Base-by-base conservation (phyloP, 2,888 invertebrate species). In the Kuschelorhynchus macadamiae region DNA sequence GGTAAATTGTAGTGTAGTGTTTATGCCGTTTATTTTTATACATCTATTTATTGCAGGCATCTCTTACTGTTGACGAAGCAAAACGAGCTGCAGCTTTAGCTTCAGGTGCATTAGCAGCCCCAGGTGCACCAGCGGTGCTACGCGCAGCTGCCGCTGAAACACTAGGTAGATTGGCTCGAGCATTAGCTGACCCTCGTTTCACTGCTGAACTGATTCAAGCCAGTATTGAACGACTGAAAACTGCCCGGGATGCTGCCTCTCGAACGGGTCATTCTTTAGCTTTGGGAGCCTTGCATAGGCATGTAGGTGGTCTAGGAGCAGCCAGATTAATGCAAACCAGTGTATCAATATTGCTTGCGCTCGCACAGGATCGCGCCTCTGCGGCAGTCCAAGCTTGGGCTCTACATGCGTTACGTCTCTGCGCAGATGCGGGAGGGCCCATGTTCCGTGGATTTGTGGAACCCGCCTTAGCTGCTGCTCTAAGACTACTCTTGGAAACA, bases 321-420 rank as follows among this genome's bases (percentile, higher is more conserved):
- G 95, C 96, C 71, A 97, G 98, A 78, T 95, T 97, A 85, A 87
- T 96, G 57, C 95, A 93, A 79, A 95, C 97, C 1, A 97, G 96
- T 81, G 93, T 99, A 75, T 96, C 96, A 36, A 96, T 98, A 80
- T 83, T 99, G 46, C 85, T 98, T 16, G 97, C 98, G 0, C 85
- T 98, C 33, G 96, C 97, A 0, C 97, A 98, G 84, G 98, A 98
- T 81, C 90, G 91, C 59, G 92, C 95, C 0, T 94, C 96, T 21
- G 94, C 96, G 0, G 93, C 96, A 70, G 94, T 98, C n/a, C 98
- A 98, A 88, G 94, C 97, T 30, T 99, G 98, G 98, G 93, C 98
- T 0, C 86, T 99, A 11, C 97, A 98, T 85, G 97, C 98, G 0
- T 85, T 99, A 18, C 94, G 97, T 0, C 88, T 98, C 71, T 94